Conservation (phyloP, 2,797 vertebrate genomes). For the Carcharodon carcharias region DNA sequence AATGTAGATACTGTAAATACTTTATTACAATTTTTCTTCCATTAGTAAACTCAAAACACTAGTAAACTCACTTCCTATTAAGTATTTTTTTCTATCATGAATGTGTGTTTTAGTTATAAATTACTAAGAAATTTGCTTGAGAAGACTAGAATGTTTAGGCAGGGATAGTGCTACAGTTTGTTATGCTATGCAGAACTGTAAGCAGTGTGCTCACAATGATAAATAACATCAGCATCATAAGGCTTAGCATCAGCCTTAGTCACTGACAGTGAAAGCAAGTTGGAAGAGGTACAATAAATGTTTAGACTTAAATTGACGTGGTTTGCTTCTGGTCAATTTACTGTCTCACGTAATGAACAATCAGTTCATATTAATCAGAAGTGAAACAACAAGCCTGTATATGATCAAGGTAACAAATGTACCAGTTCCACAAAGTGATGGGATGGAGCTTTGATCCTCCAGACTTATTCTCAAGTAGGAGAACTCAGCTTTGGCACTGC, state of each 20-base stretch:
- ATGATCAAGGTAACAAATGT: neutral
- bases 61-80: neutral
- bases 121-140: neutral
- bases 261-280: neutral
- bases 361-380: neutral
- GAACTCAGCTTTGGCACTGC: conserved; percentile 58
- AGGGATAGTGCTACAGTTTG: neutral
- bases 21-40: neutral
- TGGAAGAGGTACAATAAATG: neutral
- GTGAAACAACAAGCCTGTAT: neutral
- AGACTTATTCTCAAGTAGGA: neutral
- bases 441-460: neutral
- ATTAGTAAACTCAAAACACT: neutral
- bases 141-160: neutral
- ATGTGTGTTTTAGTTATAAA: neutral
- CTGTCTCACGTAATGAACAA: neutral
- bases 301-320: neutral
- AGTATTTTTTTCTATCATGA: neutral
- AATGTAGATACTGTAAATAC: neutral
- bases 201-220: neutral
- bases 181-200: neutral
- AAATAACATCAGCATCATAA: neutral
- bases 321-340: neutral
- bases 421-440: neutral
- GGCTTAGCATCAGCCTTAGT: neutral